Percentiles rank a stretch among this genome's conserved stretches.
phyloP scores from a whole-genome alignment of 2,797 vertebrate genomes.

The Hippoglossus hippoglossus region DNA sequence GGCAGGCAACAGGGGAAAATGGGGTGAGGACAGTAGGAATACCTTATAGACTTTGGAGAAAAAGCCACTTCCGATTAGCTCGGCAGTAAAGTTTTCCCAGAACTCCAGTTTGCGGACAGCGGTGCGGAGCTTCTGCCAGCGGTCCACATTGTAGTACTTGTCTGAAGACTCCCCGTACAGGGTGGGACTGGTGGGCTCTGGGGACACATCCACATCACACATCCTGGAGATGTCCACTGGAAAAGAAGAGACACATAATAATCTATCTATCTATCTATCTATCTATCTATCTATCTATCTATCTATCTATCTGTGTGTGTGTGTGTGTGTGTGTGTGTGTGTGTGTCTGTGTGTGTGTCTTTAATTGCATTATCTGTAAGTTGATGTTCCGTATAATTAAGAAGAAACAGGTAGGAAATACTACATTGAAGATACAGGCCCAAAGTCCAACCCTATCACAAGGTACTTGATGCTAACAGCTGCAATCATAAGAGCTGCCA shows the following conservation, averaged over 20 bases:
- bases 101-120: slow-evolving; percentile 90
- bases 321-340: too few relatives aligned
- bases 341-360: too few relatives aligned
- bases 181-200: slow-evolving; percentile 81
- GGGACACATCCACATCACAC: slow-evolving; percentile 83
- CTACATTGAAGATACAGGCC: too few relatives aligned
- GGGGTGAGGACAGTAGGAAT: slow-evolving; percentile 27
- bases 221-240: slow-evolving; percentile 82
- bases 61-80: slow-evolving; percentile 90
- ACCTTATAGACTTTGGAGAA: slow-evolving; percentile 94
- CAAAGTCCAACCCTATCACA: too few relatives aligned
- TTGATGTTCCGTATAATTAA: too few relatives aligned
- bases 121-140: slow-evolving; percentile 87
- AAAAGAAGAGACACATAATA: slow-evolving; percentile 9
- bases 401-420: too few relatives aligned
- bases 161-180: slow-evolving; percentile 83
- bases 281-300: too few relatives aligned
- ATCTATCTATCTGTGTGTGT: too few relatives aligned
- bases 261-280: too few relatives aligned
- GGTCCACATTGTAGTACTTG: slow-evolving; percentile 85
- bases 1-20: slow-evolving; percentile 11
- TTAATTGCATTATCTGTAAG: too few relatives aligned
- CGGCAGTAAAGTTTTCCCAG: slow-evolving; percentile 89
- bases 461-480: too few relatives aligned
- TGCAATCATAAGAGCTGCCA: too few relatives aligned